Evolutionary conservation across 2,888 invertebrate species (phyloP), one percentile per base, ranked within the genome.

Genomic region (Glomeris marginata): DNA sequence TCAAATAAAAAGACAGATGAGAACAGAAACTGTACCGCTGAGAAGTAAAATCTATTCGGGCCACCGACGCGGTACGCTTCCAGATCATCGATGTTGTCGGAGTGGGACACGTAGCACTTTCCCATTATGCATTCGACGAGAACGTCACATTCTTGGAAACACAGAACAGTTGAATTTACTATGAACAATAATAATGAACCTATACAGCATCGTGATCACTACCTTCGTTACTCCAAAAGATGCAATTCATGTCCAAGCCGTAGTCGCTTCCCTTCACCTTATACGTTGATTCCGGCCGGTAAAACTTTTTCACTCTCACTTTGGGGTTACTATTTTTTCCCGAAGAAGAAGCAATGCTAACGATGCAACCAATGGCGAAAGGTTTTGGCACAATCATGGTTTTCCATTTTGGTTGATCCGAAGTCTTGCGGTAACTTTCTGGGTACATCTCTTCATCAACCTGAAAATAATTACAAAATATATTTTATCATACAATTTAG

Each of bases 151-250:
- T n/a, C n/a, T n/a, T n/a, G n/a, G n/a, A n/a, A n/a, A n/a, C n/a
- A n/a, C n/a, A n/a, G n/a, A n/a, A n/a, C n/a, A n/a, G n/a, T n/a
- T n/a, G n/a, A n/a, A n/a, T n/a, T n/a, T n/a, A n/a, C n/a, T n/a
- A n/a, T n/a, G n/a, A n/a, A n/a, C n/a, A n/a, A n/a, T n/a, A n/a
- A n/a, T n/a, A n/a, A n/a, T n/a, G n/a, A n/a, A n/a, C n/a, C n/a
- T n/a, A n/a, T n/a, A n/a, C n/a, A n/a, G n/a, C n/a, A n/a, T n/a
- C n/a, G n/a, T n/a, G n/a, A n/a, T n/a, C n/a, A n/a, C n/a, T 40
- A 71, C 83, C 75, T 70, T 84, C 82, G 13, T 81, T 75, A 51
- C 78, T 79, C 80, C 84, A 86, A 64, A 80, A 86, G 0, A 86
- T 64, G 51, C 79, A 66, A 62, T 84, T 84, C 13, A 84, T 65